Evolutionary conservation across 2,797 vertebrate genomes (phyloP), one percentile per base, ranked within the genome.

Genomic region (Glossophaga mutica): DNA sequence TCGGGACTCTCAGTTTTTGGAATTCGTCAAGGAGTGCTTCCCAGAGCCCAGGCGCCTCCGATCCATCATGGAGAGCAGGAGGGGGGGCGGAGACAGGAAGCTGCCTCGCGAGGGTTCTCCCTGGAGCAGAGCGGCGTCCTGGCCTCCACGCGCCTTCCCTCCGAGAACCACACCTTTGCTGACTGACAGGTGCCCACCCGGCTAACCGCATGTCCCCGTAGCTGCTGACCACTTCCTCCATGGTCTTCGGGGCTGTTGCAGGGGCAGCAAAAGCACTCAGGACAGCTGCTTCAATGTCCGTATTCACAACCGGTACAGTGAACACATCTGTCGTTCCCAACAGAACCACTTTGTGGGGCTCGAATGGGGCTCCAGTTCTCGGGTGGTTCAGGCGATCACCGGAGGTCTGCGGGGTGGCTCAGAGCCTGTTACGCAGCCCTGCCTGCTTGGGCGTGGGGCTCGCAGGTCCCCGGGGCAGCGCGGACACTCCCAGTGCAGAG

Each of bases 21-120:
- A 21, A 22, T 5, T 32, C 14, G 2, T 0, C 10, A 29, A 10
- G n/a, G 5, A 26, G 68, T 1, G 22, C 55, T 46, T 55, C 92
- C 29, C 0, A 0, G 48, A 50, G 32, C 68, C 29, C 5, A 0
- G 44, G 9, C 18, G 44, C 22, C 46, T 9, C 1, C 0, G 46
- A 9, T 32, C 39, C 12, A 11, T 6, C 26, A 5, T 11, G 59
- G 29, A 7, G 11, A 26, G 26, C 16, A 62, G 37, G 32, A 34
- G 26, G 11, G 26, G 11, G 12, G 46, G 29, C 2, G 1, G 1
- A 14, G 21, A 44, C 3, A 10, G 37, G 52, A 9, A 74, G 26
- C 59, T 48, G 19, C 21, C 1, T 16, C 4, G 0, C 2, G 42
- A 44, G 10, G 37, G 59, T 71, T 29, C 62, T 42, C 19, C 39